Percentiles rank a stretch among this genome's conserved stretches.
These are phyloP conservation scores for Rhogogaster chlorosoma DNA, from an alignment of 2,888 invertebrate species.

Conservation along the genomic window DNA sequence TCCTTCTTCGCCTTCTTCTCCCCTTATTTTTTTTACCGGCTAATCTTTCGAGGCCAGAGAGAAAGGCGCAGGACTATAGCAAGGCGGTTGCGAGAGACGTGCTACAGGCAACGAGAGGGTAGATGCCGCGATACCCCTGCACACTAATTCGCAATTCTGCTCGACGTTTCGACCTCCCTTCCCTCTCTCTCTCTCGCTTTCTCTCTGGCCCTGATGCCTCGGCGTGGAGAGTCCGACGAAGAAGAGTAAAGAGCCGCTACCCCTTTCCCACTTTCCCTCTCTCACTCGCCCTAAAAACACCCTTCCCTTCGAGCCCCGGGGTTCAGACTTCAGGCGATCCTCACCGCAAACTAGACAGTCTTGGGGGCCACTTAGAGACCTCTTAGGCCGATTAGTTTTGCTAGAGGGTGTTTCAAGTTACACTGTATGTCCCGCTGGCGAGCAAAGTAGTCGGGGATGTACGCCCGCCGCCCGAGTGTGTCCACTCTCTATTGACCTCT, in stretches of 20 bases:
- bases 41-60: constrained; percentile 34
- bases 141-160: constrained; percentile 49
- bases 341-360: constrained; percentile 48
- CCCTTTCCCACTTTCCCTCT: constrained; percentile 7
- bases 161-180: constrained; percentile 25
- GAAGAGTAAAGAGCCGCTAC: constrained; percentile 25
- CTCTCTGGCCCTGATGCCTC: not conserved
- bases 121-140: constrained; percentile 34
- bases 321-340: not conserved
- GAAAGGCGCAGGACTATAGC: constrained; percentile 7
- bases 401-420: constrained; percentile 59
- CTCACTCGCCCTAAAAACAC: not conserved
- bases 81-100: not conserved
- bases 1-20: not conserved
- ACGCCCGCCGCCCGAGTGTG: not conserved
- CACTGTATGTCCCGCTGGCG: not conserved
- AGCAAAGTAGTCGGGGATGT: constrained; percentile 29
- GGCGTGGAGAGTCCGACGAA: not conserved
- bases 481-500: constrained; percentile 44
- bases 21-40: not conserved
- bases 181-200: not conserved
- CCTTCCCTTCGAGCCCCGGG: not conserved
- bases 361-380: constrained; percentile 67
- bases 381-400: constrained; percentile 74
- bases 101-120: not conserved